Conservation (phyloP, 2,797 vertebrate genomes). For the Hemitrygon akajei region DNA sequence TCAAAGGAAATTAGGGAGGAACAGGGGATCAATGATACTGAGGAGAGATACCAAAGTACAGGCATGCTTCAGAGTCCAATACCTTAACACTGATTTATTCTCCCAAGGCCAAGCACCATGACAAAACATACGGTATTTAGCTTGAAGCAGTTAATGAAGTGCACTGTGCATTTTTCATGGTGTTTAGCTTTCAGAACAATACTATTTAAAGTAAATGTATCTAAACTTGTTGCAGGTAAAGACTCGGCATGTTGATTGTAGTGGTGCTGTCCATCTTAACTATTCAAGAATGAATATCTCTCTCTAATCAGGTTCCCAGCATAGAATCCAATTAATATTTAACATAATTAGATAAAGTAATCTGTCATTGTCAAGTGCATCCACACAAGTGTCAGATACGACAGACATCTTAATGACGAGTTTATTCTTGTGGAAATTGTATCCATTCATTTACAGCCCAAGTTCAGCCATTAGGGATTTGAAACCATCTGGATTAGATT, state of each 20-base stretch:
- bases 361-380: not conserved
- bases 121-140: not conserved
- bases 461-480: not conserved
- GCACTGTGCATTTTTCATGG: not conserved
- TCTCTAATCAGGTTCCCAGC: too few species aligned
- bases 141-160: not conserved
- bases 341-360: not conserved
- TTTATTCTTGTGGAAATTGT: not conserved
- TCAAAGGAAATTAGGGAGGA: too few species aligned
- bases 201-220: not conserved
- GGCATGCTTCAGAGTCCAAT: not conserved
- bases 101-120: not conserved
- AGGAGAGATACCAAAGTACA: not conserved
- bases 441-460: not conserved
- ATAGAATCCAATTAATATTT: not conserved
- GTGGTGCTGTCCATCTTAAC: not conserved
- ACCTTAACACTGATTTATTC: not conserved
- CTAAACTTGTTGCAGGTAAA: not conserved
- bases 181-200: not conserved
- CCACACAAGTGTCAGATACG: not conserved
- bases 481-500: not conserved
- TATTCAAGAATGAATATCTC: not conserved
- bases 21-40: too few species aligned
- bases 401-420: not conserved
- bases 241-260: not conserved